Evolutionary conservation across 2,113 vertebrate genomes (phyloP).

Genomic region (Ovis aries): DNA sequence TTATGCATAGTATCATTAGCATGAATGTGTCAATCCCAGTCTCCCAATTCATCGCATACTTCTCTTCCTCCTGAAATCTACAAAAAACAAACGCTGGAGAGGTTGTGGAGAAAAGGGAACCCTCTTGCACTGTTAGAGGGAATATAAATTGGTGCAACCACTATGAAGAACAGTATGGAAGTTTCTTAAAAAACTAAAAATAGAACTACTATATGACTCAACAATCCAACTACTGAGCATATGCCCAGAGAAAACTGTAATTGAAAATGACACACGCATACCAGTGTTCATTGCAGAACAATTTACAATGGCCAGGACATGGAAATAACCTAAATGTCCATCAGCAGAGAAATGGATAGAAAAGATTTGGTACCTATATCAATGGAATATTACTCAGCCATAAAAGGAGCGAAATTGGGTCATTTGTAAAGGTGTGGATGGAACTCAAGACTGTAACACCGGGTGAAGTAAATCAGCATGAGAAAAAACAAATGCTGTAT

Average conservation of each 20-base stretch:
- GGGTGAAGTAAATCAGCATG: neutral
- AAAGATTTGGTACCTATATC: neutral
- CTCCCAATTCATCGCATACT: neutral
- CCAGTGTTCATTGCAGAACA: neutral
- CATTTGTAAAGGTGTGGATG: neutral
- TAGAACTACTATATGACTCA: neutral
- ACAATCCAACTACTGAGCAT: neutral
- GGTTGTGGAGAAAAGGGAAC: neutral
- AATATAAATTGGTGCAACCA: neutral
- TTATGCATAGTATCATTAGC: neutral
- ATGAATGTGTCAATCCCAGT: neutral
- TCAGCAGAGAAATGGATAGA: neutral
- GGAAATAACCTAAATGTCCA: neutral
- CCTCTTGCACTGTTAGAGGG: neutral
- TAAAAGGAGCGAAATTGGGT: neutral
- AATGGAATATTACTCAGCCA: neutral
- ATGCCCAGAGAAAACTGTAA: neutral
- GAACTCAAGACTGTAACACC: neutral
- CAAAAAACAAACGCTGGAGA: neutral
- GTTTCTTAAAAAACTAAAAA: neutral
- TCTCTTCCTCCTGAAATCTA: neutral
- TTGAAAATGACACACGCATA: neutral
- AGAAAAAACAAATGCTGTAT: neutral
- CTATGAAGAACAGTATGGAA: neutral
- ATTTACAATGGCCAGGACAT: neutral